Conservation (phyloP, 2,888 invertebrate species). For the Geophilus truncorum region DNA sequence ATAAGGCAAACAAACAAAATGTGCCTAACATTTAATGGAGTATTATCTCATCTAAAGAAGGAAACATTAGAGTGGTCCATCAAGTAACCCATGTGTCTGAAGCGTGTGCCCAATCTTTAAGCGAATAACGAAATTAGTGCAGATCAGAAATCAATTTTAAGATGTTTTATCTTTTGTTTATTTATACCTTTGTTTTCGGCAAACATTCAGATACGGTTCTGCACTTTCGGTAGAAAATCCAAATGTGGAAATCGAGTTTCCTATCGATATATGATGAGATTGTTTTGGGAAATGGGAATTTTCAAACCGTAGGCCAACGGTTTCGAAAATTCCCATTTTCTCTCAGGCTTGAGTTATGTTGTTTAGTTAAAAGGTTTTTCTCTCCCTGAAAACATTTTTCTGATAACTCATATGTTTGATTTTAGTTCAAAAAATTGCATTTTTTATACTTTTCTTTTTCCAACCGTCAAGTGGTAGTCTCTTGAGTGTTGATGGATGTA, state of each 20-base stretch:
- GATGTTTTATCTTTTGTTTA: no score
- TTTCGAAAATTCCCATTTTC: slow-evolving; percentile 2
- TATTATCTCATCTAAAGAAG: no score
- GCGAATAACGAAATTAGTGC: no score
- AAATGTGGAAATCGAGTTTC: slow-evolving; percentile 4
- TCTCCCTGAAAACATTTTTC: background rate
- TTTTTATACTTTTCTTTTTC: background rate
- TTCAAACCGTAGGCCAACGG: background rate
- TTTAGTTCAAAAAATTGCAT: background rate
- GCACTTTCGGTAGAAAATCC: background rate
- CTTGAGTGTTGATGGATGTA: slow-evolving; percentile 27
- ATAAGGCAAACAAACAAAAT: no score
- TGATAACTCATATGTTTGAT: background rate
- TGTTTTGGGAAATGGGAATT: slow-evolving; percentile 21
- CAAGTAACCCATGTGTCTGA: no score
- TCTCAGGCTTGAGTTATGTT: background rate
- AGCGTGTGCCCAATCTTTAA: no score
- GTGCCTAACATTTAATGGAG: no score
- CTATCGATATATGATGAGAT: slow-evolving; percentile 21
- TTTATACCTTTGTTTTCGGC: no score
- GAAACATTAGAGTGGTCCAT: no score
- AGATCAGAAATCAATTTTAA: no score
- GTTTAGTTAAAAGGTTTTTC: background rate
- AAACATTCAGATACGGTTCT: no score
- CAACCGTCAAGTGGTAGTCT: background rate